Evolutionary conservation across 2,797 vertebrate species (phyloP), one percentile per base, ranked within the genome.

Genomic region (Takifugu ocellatus): DNA sequence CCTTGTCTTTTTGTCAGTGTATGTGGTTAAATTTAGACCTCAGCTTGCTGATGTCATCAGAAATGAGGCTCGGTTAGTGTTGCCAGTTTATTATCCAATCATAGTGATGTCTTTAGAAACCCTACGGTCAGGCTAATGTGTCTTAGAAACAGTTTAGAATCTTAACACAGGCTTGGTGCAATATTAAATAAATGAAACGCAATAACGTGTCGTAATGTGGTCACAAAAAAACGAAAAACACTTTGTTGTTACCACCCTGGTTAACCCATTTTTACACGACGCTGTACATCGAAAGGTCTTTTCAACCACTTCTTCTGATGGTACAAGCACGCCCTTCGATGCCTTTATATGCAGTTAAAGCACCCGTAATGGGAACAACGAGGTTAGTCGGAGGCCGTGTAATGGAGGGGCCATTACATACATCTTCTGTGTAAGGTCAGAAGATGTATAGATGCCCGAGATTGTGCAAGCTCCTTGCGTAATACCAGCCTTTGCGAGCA

Each of bases 1-100:
- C 64, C 55, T 17, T 45, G 61, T 78, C 45, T 56, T 69, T 21
- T 66, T 76, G 75, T 79, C 61, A 55, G 63, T 62, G 53, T 72
- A 51, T 61, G 64, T 53, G 61, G 65, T 51, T 59, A 46, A 57
- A 14, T 47, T 17, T 59, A 66, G 55, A 61, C 17, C 68, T 65
- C 15, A 39, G 62, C 62, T 78, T 55, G 45, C 45, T 64, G 70
- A 49, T 52, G 43, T 16, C 57, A 42, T 51, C 27, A 54, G 42
- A 71, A 44, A 44, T 61, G 11, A 49, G 31, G 57, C 54, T 24
- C 1, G 12, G 21, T 31, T 56, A 50, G 36, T 59, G 48, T 54
- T 54, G 50, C 55, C 49, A 55, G 11, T 44, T 53, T 53, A 0
- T 43, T 69, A 53, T 59, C 55, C 51, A 43, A 51, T 49, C 57